A percentile compares a stretch with the other conserved stretches of the same genome.
phyloP scores from a whole-genome alignment of 2,797 vertebrate species.

The Allobates femoralis region DNA sequence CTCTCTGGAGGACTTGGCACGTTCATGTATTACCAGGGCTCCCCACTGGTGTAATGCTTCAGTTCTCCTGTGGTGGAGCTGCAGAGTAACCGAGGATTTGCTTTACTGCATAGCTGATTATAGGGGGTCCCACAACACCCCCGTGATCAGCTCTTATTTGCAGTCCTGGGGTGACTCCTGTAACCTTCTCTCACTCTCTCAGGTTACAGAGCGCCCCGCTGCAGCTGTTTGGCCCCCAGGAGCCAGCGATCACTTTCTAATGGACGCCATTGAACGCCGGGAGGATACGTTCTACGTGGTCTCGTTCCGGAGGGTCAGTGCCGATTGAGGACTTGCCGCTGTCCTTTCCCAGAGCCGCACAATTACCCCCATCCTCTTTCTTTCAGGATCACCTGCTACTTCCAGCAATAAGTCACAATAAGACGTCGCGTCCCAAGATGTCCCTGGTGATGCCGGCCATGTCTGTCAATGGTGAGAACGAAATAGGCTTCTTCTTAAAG shows the following conservation, averaged over 20 bases:
- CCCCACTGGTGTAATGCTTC: neutral
- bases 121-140: too few relatives aligned
- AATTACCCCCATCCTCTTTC: neutral
- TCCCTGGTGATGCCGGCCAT: slow-evolving; percentile 94
- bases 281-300: slow-evolving; percentile 93
- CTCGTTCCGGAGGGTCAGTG: slow-evolving; percentile 87
- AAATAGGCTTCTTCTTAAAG: too few relatives aligned
- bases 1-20: neutral
- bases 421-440: slow-evolving; percentile 84
- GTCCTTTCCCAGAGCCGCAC: too few relatives aligned
- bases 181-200: neutral
- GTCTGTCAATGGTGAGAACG: slow-evolving; percentile 77
- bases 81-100: neutral
- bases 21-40: neutral
- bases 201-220: slow-evolving; percentile 76
- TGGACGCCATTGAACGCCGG: slow-evolving; percentile 88
- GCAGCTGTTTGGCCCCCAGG: slow-evolving; percentile 85
- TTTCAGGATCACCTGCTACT: slow-evolving; percentile 75
- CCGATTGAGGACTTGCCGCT: too few relatives aligned
- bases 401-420: slow-evolving; percentile 78
- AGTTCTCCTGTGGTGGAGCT: neutral
- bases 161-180: neutral
- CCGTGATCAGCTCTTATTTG: neutral
- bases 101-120: too few relatives aligned
- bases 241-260: slow-evolving; percentile 86